Evolutionary conservation across 2,888 invertebrate species (phyloP), one percentile per base, ranked within the genome.

Genomic region (Acanthoscelides obtectus): DNA sequence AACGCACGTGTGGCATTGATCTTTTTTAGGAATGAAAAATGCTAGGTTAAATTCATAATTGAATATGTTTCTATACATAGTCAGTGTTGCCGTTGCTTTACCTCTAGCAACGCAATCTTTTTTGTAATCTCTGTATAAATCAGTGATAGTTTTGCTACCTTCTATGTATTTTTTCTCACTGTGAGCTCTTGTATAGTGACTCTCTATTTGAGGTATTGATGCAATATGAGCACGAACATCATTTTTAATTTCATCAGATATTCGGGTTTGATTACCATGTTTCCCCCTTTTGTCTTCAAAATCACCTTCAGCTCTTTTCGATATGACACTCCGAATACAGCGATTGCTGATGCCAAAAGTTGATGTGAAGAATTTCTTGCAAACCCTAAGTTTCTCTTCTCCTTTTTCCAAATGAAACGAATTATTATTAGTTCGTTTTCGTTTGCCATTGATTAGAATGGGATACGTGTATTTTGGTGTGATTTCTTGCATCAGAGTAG

Each of bases 1-100:
- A 20, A 69, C 67, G 65, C 73, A 74, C 19, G 66, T 17, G 21
- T 72, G 64, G 20, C 74, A 74, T 67, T 71, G 71, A 66, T 74
- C 71, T 67, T 74, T 74, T 27, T 74, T 74, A 21, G 74, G 73
- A 45, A 72, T 45, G 63, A 70, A 71, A 72, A 75, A 73, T 19
- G 71, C 70, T 70, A n/a, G n/a, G n/a, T n/a, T n/a, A n/a, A n/a
- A n/a, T n/a, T n/a, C n/a, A n/a, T n/a, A n/a, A n/a, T n/a, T 71
- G 20, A 73, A 71, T 45, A 73, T 73, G 6, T 71, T 22, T 19
- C 66, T 72, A 66, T 70, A 72, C 22, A 68, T 68, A 64, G 72
- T 70, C 1, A 72, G 25, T 68, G 27, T 70, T 21, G 68, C 72
- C 45, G 21, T 63, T 22, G 2, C 22, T 72, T 72, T 72, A 64